These are phyloP conservation scores for Globodera ellingtonae DNA, from an alignment of 1,140 invertebrate genomes.

Conservation along the genomic window DNA sequence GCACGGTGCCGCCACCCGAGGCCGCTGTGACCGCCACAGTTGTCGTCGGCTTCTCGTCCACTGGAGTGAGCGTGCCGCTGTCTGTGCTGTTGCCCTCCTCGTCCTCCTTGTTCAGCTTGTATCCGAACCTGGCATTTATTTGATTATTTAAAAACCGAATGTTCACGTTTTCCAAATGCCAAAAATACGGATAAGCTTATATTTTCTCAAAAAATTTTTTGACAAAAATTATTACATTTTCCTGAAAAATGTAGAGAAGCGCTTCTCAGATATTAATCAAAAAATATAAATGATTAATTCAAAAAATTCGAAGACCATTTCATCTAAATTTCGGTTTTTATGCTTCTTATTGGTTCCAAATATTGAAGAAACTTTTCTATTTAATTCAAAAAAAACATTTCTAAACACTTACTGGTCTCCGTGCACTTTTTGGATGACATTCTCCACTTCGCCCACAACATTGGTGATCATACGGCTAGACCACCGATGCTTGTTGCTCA, in stretches of 20 bases:
- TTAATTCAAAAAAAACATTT: slow-evolving; percentile 27
- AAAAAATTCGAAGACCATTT: too few relatives aligned
- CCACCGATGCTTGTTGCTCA: slow-evolving; percentile 53
- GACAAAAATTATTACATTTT: too few relatives aligned
- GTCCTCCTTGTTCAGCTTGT: slow-evolving; percentile 37
- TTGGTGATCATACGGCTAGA: slow-evolving; percentile 47
- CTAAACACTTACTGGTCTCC: slow-evolving; percentile 51
- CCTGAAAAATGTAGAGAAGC: too few relatives aligned
- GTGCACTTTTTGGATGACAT: slow-evolving; percentile 56
- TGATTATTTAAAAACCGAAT: too few relatives aligned
- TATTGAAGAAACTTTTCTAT: background rate
- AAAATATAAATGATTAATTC: too few relatives aligned
- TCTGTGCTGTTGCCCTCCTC: slow-evolving; percentile 32
- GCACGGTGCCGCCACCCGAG: background rate
- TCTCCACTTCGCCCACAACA: slow-evolving; percentile 52
- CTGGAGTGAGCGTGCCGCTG: slow-evolving; percentile 29
- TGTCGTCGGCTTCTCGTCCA: slow-evolving; percentile 12
- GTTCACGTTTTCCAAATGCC: too few relatives aligned
- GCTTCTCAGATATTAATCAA: too few relatives aligned
- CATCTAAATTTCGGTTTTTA: too few relatives aligned
- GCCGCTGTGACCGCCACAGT: slow-evolving; percentile 1
- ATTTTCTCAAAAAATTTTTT: too few relatives aligned
- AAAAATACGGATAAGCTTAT: too few relatives aligned
- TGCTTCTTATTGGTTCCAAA: background rate
- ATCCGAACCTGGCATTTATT: slow-evolving; percentile 11